Percentiles rank a stretch among this genome's conserved stretches.
These are phyloP conservation scores for Argya squamiceps DNA, from an alignment of 2,797 vertebrate species.

Conservation along the genomic window DNA sequence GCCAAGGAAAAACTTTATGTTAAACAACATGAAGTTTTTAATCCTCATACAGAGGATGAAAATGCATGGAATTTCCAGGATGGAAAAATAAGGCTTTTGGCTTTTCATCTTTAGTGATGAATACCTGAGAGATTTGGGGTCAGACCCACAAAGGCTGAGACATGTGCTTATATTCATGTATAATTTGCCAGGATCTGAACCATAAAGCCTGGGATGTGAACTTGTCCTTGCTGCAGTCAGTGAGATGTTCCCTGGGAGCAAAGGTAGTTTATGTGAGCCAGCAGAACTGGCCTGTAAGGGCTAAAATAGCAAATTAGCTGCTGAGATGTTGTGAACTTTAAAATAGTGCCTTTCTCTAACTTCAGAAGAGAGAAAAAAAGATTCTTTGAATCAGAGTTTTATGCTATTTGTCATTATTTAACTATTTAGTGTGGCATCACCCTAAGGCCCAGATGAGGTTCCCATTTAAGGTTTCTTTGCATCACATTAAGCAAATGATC, in stretches of 20 bases:
- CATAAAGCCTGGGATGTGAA: neutral
- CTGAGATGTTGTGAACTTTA: neutral
- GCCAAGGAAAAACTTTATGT: neutral
- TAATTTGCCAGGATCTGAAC: neutral
- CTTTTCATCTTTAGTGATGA: neutral
- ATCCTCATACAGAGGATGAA: neutral
- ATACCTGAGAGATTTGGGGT: neutral
- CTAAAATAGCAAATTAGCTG: neutral
- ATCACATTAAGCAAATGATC: neutral
- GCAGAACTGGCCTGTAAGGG: neutral
- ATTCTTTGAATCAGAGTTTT: neutral
- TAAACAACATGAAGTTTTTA: neutral
- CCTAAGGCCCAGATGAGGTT: neutral
- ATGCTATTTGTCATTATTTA: neutral
- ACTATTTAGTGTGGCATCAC: neutral
- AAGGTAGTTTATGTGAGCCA: neutral
- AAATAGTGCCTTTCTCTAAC: neutral
- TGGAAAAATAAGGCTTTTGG: neutral
- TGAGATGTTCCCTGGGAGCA: neutral
- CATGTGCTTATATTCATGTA: neutral
- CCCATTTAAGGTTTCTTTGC: neutral
- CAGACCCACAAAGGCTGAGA: neutral
- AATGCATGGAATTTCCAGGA: neutral
- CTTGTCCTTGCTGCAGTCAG: neutral
- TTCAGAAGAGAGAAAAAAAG: neutral